phyloP scores from a whole-genome alignment of 2,113 vertebrate species.

The Eonycteris spelaea region DNA sequence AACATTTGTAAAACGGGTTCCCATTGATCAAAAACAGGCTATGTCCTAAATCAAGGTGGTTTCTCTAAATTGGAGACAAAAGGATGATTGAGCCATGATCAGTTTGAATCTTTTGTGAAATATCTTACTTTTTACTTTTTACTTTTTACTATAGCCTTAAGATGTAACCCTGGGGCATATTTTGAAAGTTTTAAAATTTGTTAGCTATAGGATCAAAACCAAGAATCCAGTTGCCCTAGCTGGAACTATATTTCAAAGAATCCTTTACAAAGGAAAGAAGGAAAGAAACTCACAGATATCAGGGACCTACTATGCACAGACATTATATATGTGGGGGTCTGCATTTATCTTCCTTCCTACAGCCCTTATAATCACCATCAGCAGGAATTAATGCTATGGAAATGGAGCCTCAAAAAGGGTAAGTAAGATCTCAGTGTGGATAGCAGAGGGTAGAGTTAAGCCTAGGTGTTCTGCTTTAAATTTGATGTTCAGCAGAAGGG shows the following conservation, averaged over 20 bases:
- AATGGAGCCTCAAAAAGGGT: not conserved
- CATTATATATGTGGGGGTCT: not conserved
- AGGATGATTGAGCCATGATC: not conserved
- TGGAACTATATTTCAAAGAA: not conserved
- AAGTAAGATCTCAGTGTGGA: not conserved
- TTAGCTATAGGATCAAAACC: not conserved
- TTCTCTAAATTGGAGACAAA: not conserved
- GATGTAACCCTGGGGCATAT: not conserved
- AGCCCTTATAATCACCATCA: not conserved
- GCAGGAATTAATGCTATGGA: not conserved
- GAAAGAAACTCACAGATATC: not conserved
- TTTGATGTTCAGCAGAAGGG: not conserved
- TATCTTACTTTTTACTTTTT: not conserved
- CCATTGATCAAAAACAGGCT: not conserved
- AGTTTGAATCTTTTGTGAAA: slow-evolving; percentile 6
- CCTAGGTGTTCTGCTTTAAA: not conserved
- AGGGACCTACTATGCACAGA: not conserved
- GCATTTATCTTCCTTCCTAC: not conserved
- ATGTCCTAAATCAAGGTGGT: not conserved
- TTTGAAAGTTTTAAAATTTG: not conserved
- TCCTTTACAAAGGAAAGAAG: not conserved
- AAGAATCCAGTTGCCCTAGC: not conserved
- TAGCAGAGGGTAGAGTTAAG: not conserved
- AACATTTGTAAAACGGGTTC: not conserved
- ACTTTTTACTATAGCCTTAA: not conserved